These are phyloP conservation scores for Nymphalis urticae DNA, from an alignment of 2,888 invertebrate genomes.

Conservation along the genomic window DNA sequence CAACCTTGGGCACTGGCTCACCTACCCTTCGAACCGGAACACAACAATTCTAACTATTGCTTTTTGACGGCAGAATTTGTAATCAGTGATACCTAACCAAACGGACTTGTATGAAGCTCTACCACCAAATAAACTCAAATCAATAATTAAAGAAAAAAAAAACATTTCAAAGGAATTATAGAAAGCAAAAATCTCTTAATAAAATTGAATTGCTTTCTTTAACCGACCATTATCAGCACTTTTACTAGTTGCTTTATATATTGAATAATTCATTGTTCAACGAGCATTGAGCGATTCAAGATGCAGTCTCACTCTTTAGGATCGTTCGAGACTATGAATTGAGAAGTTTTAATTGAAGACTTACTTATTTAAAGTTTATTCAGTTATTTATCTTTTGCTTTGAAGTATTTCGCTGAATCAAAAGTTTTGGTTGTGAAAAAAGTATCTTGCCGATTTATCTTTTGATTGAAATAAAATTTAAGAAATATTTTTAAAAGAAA, in stretches of 20 bases:
- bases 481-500: neutral
- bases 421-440: neutral
- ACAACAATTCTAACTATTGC: too few species aligned
- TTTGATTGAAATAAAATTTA: neutral
- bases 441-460: neutral
- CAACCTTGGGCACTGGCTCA: too few species aligned
- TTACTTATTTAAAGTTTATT: slow-evolving; percentile 25
- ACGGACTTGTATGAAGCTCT: too few species aligned
- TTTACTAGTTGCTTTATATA: neutral
- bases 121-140: too few species aligned
- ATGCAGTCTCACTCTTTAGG: slow-evolving; percentile 1
- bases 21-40: too few species aligned
- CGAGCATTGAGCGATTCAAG: slow-evolving; percentile 8
- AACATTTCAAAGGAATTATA: neutral
- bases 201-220: neutral
- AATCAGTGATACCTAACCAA: too few species aligned
- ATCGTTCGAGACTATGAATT: slow-evolving; percentile 17
- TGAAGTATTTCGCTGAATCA: neutral
- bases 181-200: neutral
- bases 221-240: neutral
- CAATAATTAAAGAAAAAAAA: too few species aligned
- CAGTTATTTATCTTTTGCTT: slow-evolving; percentile 26
- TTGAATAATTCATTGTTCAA: slow-evolving; percentile 10
- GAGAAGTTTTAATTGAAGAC: slow-evolving; percentile 31
- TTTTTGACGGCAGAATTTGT: too few species aligned